phyloP scores from a whole-genome alignment of 2,113 vertebrate genomes.

The Rhabdomys dilectus region DNA sequence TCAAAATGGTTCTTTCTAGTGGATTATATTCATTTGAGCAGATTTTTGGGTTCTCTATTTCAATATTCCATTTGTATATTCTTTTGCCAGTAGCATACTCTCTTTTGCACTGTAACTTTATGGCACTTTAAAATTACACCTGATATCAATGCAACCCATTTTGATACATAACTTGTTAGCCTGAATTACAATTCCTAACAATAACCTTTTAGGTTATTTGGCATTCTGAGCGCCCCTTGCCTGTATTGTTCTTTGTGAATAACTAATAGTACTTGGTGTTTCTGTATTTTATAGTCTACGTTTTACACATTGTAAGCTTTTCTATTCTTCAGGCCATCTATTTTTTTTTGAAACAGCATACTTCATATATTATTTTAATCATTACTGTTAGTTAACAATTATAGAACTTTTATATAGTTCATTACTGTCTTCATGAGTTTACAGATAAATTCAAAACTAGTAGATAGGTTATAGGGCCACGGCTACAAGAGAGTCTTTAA shows the following conservation, averaged over 20 bases:
- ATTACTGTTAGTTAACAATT: background rate
- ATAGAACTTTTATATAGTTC: background rate
- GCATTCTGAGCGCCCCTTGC: background rate
- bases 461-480: background rate
- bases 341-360: background rate
- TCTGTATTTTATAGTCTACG: background rate
- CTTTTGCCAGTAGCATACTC: background rate
- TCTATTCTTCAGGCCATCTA: background rate
- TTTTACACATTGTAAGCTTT: background rate
- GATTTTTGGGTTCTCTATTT: background rate
- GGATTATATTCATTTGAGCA: background rate
- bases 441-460: background rate
- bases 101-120: background rate
- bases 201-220: background rate
- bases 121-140: background rate
- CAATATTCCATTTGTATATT: background rate
- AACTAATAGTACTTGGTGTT: background rate
- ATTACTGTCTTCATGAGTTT: constrained; percentile 15
- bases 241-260: background rate
- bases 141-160: background rate
- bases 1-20: background rate
- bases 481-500: background rate
- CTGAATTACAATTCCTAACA: background rate
- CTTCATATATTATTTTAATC: background rate
- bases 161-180: background rate